These are phyloP conservation scores for Schizopygopsis malacanthus DNA, from an alignment of 2,797 vertebrate species.

Conservation along the genomic window DNA sequence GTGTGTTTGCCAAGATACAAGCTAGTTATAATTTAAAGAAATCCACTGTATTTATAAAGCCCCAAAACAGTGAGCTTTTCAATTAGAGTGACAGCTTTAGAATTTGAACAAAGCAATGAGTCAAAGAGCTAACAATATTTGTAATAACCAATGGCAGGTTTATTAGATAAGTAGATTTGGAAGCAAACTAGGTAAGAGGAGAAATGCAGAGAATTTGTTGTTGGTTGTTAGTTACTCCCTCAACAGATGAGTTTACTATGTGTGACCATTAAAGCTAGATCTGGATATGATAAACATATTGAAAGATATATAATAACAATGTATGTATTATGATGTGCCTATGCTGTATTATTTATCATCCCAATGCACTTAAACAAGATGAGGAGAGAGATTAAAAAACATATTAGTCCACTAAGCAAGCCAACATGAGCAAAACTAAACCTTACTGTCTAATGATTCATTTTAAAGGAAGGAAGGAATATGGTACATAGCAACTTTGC, in stretches of 20 bases:
- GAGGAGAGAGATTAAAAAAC: slow-evolving; percentile 43
- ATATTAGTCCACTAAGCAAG: slow-evolving; percentile 13
- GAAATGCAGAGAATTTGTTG: not conserved
- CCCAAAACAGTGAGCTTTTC: not conserved
- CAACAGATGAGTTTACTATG: slow-evolving; percentile 51
- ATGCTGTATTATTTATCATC: slow-evolving; percentile 75
- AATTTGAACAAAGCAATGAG: not conserved
- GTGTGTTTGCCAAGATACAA: not conserved
- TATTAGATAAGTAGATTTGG: not conserved
- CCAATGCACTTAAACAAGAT: slow-evolving; percentile 62
- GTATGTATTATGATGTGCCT: slow-evolving; percentile 77
- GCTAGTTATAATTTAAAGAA: not conserved
- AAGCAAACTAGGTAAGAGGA: not conserved
- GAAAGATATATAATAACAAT: slow-evolving; percentile 76
- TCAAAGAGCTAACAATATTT: not conserved
- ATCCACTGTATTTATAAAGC: not conserved
- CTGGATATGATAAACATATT: slow-evolving; percentile 70
- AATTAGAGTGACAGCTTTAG: not conserved
- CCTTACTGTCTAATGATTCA: not conserved
- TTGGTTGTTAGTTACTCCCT: not conserved
- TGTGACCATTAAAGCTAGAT: slow-evolving; percentile 66
- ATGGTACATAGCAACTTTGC: not conserved
- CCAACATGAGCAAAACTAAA: not conserved
- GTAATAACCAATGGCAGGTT: not conserved
- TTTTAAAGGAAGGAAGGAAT: not conserved